Evolutionary conservation across 2,113 vertebrate genomes (phyloP).

Genomic region (Myotis lucifugus): DNA sequence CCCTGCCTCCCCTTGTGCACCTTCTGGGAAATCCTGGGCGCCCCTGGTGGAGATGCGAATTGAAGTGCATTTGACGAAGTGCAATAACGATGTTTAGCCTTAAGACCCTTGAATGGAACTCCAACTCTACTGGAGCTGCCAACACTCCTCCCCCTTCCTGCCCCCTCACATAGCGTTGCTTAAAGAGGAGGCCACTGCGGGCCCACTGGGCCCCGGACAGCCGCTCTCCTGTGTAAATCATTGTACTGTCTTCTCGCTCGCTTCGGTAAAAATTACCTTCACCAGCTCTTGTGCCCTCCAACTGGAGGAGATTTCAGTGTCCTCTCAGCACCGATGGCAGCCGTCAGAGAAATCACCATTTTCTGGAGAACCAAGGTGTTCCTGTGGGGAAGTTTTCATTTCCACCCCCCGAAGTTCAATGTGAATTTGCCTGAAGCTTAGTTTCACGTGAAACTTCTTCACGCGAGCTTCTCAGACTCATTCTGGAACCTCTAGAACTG

Average conservation of each 20-base stretch:
- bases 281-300: slow-evolving; percentile 68
- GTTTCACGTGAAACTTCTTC: slow-evolving; percentile 74
- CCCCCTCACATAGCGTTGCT: slow-evolving; percentile 78
- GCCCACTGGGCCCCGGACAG: slow-evolving; percentile 71
- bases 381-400: neutral
- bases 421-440: slow-evolving; percentile 76
- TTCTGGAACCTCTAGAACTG: slow-evolving; percentile 50
- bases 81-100: slow-evolving; percentile 88
- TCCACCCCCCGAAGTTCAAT: slow-evolving; percentile 26
- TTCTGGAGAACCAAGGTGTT: neutral
- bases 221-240: slow-evolving; percentile 68
- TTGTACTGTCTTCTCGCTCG: slow-evolving; percentile 78
- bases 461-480: slow-evolving; percentile 63
- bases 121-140: slow-evolving; percentile 77
- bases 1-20: neutral
- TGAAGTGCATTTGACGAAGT: slow-evolving; percentile 67
- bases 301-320: neutral
- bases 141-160: slow-evolving; percentile 65
- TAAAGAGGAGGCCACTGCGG: slow-evolving; percentile 78
- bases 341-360: neutral
- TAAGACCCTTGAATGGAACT: slow-evolving; percentile 84
- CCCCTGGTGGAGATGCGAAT: neutral
- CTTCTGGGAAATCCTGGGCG: neutral
- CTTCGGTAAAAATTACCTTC: slow-evolving; percentile 69
- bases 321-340: neutral